Conservation (phyloP, 1,140 invertebrate species). For the Cydia splendana region DNA sequence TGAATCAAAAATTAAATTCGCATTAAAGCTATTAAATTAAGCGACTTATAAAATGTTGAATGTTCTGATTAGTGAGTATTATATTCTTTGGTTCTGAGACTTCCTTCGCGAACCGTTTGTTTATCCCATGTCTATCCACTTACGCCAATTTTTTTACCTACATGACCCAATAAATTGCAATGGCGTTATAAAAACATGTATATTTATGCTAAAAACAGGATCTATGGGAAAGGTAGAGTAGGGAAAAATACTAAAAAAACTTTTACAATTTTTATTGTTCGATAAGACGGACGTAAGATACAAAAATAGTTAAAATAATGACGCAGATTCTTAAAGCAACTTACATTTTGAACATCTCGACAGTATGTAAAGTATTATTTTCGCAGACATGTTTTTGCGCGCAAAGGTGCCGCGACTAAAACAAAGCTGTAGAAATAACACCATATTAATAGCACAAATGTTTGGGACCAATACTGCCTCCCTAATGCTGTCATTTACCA, state of each 20-base stretch:
- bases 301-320: slow-evolving; percentile 72
- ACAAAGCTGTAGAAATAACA: neutral
- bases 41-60: too few relatives aligned
- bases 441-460: slow-evolving; percentile 18
- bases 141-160: too few relatives aligned
- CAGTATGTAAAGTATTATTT: slow-evolving; percentile 9
- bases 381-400: neutral
- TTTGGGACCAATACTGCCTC: slow-evolving; percentile 40
- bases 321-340: slow-evolving; percentile 54
- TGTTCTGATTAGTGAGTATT: too few relatives aligned
- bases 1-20: too few relatives aligned
- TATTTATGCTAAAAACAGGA: neutral
- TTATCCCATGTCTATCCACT: too few relatives aligned
- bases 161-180: too few relatives aligned
- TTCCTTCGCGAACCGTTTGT: too few relatives aligned
- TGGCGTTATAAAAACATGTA: too few relatives aligned
- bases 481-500: slow-evolving; percentile 36
- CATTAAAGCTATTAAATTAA: too few relatives aligned
- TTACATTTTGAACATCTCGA: slow-evolving; percentile 36
- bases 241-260: slow-evolving; percentile 33
- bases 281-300: slow-evolving; percentile 67
- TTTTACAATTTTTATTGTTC: slow-evolving; percentile 55
- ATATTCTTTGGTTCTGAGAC: too few relatives aligned
- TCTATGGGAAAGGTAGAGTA: neutral
- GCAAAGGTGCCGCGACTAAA: neutral